These are phyloP conservation scores for Brassicogethes aeneus DNA, from an alignment of 2,888 invertebrate genomes.

Conservation along the genomic window DNA sequence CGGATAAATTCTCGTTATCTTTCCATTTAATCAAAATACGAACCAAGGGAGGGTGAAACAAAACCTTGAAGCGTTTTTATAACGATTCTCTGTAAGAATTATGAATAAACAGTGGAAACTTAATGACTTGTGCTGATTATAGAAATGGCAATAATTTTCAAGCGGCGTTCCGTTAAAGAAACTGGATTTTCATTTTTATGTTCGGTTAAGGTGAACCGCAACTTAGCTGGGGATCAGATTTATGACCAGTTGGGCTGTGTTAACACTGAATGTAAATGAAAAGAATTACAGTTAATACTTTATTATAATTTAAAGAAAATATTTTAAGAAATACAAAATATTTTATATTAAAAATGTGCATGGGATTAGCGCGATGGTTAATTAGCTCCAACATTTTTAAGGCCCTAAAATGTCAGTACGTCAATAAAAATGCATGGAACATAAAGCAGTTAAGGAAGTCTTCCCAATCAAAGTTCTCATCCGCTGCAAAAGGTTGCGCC, in stretches of 20 bases:
- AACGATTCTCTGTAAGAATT: conserved; percentile 32
- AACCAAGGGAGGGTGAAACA: conserved; percentile 9
- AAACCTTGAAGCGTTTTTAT: conserved; percentile 22
- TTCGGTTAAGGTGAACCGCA: conserved; percentile 20
- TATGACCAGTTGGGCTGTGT: neutral
- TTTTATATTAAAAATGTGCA: no score
- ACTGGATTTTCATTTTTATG: conserved; percentile 35
- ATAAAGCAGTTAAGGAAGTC: no score
- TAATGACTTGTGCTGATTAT: conserved; percentile 41
- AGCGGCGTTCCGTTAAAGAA: conserved; percentile 36
- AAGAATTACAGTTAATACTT: neutral
- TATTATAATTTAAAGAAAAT: no score
- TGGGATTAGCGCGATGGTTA: no score
- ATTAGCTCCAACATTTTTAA: no score
- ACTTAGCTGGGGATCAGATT: conserved; percentile 6
- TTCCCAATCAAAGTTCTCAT: no score
- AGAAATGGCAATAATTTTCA: conserved; percentile 37
- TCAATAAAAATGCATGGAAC: no score
- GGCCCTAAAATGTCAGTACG: no score
- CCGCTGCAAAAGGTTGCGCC: no score
- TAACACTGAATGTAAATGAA: conserved; percentile 1
- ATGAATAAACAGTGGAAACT: conserved; percentile 41
- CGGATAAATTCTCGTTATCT: conserved; percentile 16
- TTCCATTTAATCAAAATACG: neutral
- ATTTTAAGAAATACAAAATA: no score